phyloP scores from a whole-genome alignment of 2,888 invertebrate genomes.

The Epistrophella euchroma region DNA sequence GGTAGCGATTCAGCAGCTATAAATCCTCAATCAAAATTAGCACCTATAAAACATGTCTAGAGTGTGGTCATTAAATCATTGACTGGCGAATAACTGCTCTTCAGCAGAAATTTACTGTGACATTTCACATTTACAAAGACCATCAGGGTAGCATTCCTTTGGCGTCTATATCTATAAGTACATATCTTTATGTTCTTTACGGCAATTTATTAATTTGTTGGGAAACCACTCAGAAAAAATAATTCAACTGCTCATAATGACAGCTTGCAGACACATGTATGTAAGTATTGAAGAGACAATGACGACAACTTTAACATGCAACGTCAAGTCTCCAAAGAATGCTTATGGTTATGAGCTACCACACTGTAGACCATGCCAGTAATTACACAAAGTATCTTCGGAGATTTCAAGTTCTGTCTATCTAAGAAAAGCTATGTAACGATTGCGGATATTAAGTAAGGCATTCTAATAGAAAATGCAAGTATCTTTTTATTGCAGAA shows the following conservation, averaged over 20 bases:
- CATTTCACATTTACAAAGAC: slow-evolving; percentile 57
- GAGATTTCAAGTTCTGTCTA: slow-evolving; percentile 39
- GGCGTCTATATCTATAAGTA: slow-evolving; percentile 7
- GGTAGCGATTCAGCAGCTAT: slow-evolving; percentile 4
- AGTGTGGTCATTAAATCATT: slow-evolving; percentile 68
- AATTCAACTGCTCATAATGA: slow-evolving; percentile 24
- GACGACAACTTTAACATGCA: slow-evolving; percentile 41
- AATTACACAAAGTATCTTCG: slow-evolving; percentile 52
- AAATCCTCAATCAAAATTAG: slow-evolving; percentile 73
- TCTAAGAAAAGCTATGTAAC: slow-evolving; percentile 3
- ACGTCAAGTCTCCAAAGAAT: slow-evolving; percentile 23
- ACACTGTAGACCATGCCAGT: neutral
- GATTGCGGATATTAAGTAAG: slow-evolving; percentile 64
- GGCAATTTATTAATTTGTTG: slow-evolving; percentile 66
- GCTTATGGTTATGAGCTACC: slow-evolving; percentile 3
- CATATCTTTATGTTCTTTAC: slow-evolving; percentile 21
- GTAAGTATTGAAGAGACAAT: slow-evolving; percentile 9
- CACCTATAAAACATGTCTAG: slow-evolving; percentile 73
- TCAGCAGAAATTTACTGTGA: slow-evolving; percentile 69
- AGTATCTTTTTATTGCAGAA: slow-evolving; percentile 39
- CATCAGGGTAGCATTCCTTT: slow-evolving; percentile 42
- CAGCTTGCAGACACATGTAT: slow-evolving; percentile 25
- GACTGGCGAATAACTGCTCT: slow-evolving; percentile 51
- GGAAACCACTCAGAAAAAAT: slow-evolving; percentile 15
- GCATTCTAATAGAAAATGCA: slow-evolving; percentile 62